Percentiles rank a stretch among this genome's conserved stretches.
phyloP scores from a whole-genome alignment of 2,888 invertebrate genomes.

The Bursaphelenchus okinawaensis region DNA sequence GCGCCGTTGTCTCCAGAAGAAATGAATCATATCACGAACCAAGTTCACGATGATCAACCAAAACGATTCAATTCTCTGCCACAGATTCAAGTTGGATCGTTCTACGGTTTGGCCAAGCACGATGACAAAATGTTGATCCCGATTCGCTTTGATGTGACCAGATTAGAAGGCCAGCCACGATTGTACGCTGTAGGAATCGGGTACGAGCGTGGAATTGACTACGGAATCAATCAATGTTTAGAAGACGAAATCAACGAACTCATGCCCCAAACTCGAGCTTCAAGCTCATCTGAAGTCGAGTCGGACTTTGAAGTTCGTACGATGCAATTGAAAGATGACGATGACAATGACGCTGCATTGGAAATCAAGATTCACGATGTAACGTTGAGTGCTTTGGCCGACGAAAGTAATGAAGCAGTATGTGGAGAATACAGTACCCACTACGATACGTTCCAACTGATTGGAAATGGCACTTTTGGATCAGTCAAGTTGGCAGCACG shows the following conservation, averaged over 20 bases:
- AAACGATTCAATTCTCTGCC: constrained; percentile 10
- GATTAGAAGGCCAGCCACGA: constrained; percentile 23
- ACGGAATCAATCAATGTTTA: constrained; percentile 26
- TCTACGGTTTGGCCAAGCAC: constrained; percentile 31
- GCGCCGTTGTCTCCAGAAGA: constrained; percentile 5
- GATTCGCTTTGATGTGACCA: constrained; percentile 18
- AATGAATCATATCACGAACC: not conserved
- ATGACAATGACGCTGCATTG: constrained; percentile 2
- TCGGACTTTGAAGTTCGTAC: constrained; percentile 11
- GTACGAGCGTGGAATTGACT: constrained; percentile 29
- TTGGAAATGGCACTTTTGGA: constrained; percentile 72
- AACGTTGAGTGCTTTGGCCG: constrained; percentile 16
- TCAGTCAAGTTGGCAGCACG: constrained; percentile 70
- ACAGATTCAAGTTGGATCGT: constrained; percentile 20
- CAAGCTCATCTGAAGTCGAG: constrained; percentile 9
- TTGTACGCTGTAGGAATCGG: constrained; percentile 29
- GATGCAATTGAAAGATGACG: constrained; percentile 5
- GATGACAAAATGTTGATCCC: constrained; percentile 23
- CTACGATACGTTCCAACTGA: constrained; percentile 66
- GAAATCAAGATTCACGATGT: constrained; percentile 13
- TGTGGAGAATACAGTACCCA: constrained; percentile 62
- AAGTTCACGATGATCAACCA: not conserved
- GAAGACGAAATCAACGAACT: constrained; percentile 24
- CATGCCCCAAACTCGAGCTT: not conserved
- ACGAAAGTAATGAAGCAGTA: constrained; percentile 28